These are phyloP conservation scores for Lepidostoma basale DNA, from an alignment of 1,140 invertebrate species.

Conservation along the genomic window DNA sequence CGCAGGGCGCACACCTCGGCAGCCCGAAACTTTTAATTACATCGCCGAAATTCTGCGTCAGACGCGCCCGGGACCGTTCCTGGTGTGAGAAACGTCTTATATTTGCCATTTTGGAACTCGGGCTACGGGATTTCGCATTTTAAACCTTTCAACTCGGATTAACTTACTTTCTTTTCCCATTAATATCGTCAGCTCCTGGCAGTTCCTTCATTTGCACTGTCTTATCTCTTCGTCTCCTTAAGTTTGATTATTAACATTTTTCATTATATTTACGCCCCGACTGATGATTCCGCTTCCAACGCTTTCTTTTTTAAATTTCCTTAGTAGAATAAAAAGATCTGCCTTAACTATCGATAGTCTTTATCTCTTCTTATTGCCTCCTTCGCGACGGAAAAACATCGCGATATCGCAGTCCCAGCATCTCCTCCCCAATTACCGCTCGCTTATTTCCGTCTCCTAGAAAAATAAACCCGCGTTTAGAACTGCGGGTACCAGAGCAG, in stretches of 20 bases:
- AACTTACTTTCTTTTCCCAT: conserved; percentile 41
- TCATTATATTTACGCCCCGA: background rate
- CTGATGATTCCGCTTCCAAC: background rate
- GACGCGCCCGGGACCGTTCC: conserved; percentile 2
- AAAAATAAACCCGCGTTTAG: conserved; percentile 43
- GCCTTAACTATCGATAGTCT: conserved; percentile 1
- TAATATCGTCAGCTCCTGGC: conserved; percentile 31
- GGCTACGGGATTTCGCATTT: conserved; percentile 34
- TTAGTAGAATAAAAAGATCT: too few species aligned
- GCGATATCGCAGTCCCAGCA: conserved; percentile 2
- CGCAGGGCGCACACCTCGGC: conserved; percentile 5
- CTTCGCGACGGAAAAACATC: background rate
- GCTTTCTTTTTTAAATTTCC: background rate
- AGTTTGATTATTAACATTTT: background rate
- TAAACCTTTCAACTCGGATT: conserved; percentile 41
- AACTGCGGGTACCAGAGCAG: conserved; percentile 38
- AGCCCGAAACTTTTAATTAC: conserved; percentile 44
- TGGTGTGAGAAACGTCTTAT: conserved; percentile 16
- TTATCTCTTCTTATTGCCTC: background rate
- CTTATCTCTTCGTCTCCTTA: conserved; percentile 10
- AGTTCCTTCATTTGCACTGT: conserved; percentile 16
- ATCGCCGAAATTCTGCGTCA: conserved; percentile 29
- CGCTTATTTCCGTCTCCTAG: conserved; percentile 38
- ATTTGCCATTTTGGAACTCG: conserved; percentile 31
- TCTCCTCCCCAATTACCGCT: conserved; percentile 31